Base-by-base conservation (phyloP, 2,888 invertebrate genomes). In the Lithophane semibrunnea region DNA sequence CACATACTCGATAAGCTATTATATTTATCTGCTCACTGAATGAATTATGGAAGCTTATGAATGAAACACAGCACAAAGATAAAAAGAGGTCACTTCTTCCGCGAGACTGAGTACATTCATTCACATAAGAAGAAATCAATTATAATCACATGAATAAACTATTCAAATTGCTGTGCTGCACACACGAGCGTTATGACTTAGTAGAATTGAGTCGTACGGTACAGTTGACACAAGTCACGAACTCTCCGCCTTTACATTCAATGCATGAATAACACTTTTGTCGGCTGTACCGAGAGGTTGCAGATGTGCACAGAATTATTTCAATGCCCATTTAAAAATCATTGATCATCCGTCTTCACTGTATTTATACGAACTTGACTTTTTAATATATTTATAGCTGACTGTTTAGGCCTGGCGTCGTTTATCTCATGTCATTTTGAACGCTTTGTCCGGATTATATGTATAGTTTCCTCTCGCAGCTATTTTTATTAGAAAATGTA, bases 81-180 rank as follows among this genome's bases (percentile, higher is more conserved):
- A 79, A 84, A 90, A 89, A 88, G 89, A 89, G 88, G 89, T 92
- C 92, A 92, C 86, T 86, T 90, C 91, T 91, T 92, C 90, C 91
- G 80, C 87, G 85, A 88, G 87, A 89, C 89, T 90, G 87, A 86
- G 69, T 88, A 74, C 87, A 87, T 86, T 88, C 90, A 92, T 93
- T 92, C 84, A 86, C 89, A 80, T 85, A 89, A 92, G 94, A 94
- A 91, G 91, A 92, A 93, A 92, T 94, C 91, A 92, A 92, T 93
- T 92, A 92, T 91, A 90, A 91, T 88, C 86, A 87, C 88, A 89
- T 92, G 92, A 93, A 94, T 92, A 89, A 89, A 88, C 91, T 86
- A 92, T 94, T 93, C 90, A 93, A 90, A 90, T 90, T 84, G 83
- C 86, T 82, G 88, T 84, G 83, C 79, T 85, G 84, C 84, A 91